These are phyloP conservation scores for Todiramphus saurophagus DNA, from an alignment of 2,113 vertebrate species.

Conservation along the genomic window DNA sequence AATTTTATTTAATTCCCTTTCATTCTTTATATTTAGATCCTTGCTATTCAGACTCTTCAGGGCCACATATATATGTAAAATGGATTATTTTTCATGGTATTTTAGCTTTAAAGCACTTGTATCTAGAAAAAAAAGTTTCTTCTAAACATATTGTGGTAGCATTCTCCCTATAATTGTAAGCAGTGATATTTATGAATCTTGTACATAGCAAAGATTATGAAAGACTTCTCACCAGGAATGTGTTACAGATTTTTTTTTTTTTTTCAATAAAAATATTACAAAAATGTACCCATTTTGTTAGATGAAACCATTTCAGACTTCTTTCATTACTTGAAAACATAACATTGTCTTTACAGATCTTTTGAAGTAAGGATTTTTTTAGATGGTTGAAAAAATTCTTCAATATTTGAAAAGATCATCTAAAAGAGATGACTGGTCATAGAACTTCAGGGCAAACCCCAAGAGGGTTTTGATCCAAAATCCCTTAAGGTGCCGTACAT, in stretches of 20 bases:
- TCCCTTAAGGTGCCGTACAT: conserved; percentile 54
- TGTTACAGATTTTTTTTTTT: neutral
- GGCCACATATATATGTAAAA: neutral
- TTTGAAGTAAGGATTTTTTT: conserved; percentile 52
- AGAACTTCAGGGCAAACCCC: conserved; percentile 65
- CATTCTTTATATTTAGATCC: neutral
- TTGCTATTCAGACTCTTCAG: neutral
- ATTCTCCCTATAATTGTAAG: conserved; percentile 7
- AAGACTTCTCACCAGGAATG: neutral
- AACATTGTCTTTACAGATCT: conserved; percentile 54
- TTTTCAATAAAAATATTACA: neutral
- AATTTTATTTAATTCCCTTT: neutral
- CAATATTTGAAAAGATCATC: conserved; percentile 50
- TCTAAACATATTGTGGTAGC: neutral
- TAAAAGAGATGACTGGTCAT: conserved; percentile 35
- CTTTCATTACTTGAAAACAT: conserved; percentile 54
- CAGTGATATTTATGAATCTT: conserved; percentile 7
- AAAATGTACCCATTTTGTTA: conserved; percentile 2
- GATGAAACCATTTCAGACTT: conserved; percentile 38
- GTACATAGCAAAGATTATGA: neutral
- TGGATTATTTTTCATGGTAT: neutral
- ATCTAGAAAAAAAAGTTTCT: neutral
- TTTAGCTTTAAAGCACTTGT: neutral
- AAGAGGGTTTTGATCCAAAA: conserved; percentile 61
- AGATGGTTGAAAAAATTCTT: conserved; percentile 29